Base-by-base conservation (phyloP, 2,888 invertebrate species). In the Chrysomela aeneicollis region DNA sequence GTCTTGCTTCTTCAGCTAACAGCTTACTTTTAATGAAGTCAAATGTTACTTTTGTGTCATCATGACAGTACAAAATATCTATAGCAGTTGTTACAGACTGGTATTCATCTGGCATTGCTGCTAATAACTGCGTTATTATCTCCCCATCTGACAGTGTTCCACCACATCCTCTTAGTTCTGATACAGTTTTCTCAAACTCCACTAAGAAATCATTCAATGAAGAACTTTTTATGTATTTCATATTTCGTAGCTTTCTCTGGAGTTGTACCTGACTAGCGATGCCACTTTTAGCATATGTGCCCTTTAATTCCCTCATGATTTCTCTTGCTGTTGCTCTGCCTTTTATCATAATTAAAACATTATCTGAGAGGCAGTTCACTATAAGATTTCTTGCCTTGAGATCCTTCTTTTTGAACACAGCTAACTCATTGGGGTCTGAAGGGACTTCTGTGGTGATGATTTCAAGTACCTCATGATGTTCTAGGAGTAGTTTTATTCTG, bases 31-130 rank as follows among this genome's bases (percentile, higher is more conserved):
- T 51, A 22, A 57, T 26, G 19, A 51, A 26, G 10, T 57, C 57
- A 15, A 51, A 46, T 35, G 51, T 35, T 10, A 35, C 32, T 35
- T 35, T 35, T 9, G 32, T 35, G 32, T 35, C 10, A 9, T 35
- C 32, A 42, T 63, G 55, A 42, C 66, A 63, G 18, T 55, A 63
- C 32, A 54, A 30, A 46, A 63, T 54, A 46, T 63, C 66, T 15
- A 66, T 55, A 1, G 62, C 66, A 42, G 66, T 66, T 22, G 54
- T 59, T 42, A 66, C 63, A 8, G 47, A 19, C 30, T 66, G 59
- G 17, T 54, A 66, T 9, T 53, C 17, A 51, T 59, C 61, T 17
- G 65, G 61, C 59, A 62, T 57, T 19, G 61, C 18, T 32, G 47
- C 21, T 37, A 42, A 18, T 10, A 50, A 35, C 21, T 59, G 50